phyloP scores from a whole-genome alignment of 1,140 invertebrate species.

The Rhyzopertha dominica region DNA sequence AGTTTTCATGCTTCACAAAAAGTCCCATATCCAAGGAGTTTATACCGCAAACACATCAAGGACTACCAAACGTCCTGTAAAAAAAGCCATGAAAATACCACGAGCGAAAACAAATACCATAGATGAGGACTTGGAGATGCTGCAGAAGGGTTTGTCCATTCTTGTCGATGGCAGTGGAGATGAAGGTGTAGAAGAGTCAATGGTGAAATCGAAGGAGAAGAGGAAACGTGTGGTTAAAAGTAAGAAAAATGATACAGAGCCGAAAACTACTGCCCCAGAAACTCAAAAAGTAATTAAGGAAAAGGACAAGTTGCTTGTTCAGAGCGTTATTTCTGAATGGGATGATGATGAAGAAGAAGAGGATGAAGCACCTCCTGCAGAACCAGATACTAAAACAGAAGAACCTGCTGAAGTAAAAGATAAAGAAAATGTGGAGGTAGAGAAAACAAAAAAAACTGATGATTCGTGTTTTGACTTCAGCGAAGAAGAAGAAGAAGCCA shows the following conservation, averaged over 20 bases:
- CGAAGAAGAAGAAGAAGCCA: conserved; percentile 49
- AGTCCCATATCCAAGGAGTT: conserved; percentile 49
- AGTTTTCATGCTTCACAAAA: conserved; percentile 63
- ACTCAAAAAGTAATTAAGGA: no score
- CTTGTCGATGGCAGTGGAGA: not conserved
- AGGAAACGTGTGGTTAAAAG: conserved; percentile 42
- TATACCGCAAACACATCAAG: conserved; percentile 9
- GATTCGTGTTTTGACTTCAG: conserved; percentile 56
- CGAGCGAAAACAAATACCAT: conserved; percentile 24
- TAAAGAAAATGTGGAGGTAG: conserved; percentile 28
- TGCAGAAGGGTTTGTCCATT: conserved; percentile 20
- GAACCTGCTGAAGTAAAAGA: conserved; percentile 39
- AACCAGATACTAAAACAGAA: conserved; percentile 30
- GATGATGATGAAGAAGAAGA: conserved; percentile 21
- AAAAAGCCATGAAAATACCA: conserved; percentile 10
- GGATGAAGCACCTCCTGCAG: conserved; percentile 21
- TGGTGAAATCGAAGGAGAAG: conserved; percentile 30
- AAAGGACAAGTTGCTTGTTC: no score
- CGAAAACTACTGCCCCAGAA: conserved; percentile 27
- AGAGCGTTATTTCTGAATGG: conserved; percentile 12
- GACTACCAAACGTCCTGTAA: conserved; percentile 17
- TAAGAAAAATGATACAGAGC: conserved; percentile 37
- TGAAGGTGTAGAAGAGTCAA: conserved; percentile 5
- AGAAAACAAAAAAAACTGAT: conserved; percentile 33
- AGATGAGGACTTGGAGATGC: conserved; percentile 25